Evolutionary conservation across 2,113 vertebrate species (phyloP), one percentile per base, ranked within the genome.

Genomic region (Sterna hirundo): DNA sequence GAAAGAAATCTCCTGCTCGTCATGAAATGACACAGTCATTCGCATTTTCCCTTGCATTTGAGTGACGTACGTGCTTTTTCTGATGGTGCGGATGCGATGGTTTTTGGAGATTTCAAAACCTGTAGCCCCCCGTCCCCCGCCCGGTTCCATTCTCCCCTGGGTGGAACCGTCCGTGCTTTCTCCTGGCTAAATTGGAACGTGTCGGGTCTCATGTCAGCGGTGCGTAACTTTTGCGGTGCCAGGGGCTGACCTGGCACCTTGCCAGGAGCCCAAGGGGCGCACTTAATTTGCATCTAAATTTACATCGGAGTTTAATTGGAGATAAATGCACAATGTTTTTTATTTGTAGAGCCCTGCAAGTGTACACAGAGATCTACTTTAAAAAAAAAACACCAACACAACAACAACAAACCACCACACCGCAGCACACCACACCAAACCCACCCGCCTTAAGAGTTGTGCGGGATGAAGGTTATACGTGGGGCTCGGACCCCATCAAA

Each of bases 251-350:
- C 82, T 94, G 97, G 96, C 96, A 13, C 71, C 38, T 86, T 0
- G 70, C 95, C 95, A 96, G 89, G 44, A 94, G 91, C 95, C 94
- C 4, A 62, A 95, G 96, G 95, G 79, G 84, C 88, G 82, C 32
- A 6, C 77, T 95, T 90, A 6, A 95, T 97, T 97, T 96, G 91
- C 97, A 95, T 97, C 69, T 93, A 95, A 83, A 97, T 97, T 97
- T 97, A 89, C 89, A 90, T 80, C 52, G 44, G 46, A 66, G 49
- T 96, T 97, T 96, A 97, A 96, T 96, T 97, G 96, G 94, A 86
- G 86, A 94, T 95, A 97, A 97, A 97, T 90, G 94, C 77, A 47
- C 40, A 18, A 18, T 78, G 62, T 47, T 91, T 95, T 95, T 95
- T 93, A 96, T 97, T 97, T 97, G 83, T 91, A 85, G 91, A 93